Evolutionary conservation across 2,797 vertebrate genomes (phyloP).

Genomic region (Acipenser ruthenus): DNA sequence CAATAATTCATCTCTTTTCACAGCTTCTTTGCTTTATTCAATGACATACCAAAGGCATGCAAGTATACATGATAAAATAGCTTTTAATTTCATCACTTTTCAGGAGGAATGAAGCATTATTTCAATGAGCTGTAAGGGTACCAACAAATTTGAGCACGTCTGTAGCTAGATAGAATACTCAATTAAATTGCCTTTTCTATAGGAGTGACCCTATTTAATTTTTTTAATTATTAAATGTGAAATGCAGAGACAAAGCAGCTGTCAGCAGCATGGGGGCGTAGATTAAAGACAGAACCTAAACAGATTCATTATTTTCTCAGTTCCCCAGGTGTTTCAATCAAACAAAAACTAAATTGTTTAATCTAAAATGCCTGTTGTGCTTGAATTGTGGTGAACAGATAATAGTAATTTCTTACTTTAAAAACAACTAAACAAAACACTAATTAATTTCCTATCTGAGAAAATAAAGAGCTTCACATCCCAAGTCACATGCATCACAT

Average conservation of each 20-base stretch:
- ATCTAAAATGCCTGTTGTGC: too few species aligned
- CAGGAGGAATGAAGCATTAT: too few species aligned
- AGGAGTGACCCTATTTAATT: background rate
- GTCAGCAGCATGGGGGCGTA: background rate
- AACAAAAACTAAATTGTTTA: background rate
- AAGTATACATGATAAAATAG: too few species aligned
- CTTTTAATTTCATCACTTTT: too few species aligned
- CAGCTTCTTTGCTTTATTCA: too few species aligned
- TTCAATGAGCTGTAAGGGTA: too few species aligned
- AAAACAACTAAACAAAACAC: background rate
- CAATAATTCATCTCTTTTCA: too few species aligned
- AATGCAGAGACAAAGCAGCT: background rate
- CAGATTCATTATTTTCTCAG: background rate
- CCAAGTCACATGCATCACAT: too few species aligned
- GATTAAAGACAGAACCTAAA: background rate
- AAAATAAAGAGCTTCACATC: background rate
- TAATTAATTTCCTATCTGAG: background rate
- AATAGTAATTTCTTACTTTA: background rate
- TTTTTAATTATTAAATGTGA: background rate
- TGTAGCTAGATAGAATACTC: background rate
- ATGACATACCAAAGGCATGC: too few species aligned
- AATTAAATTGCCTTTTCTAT: background rate
- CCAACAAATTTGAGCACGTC: too few species aligned
- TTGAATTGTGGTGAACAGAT: too few species aligned
- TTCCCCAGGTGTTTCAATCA: background rate